phyloP scores from a whole-genome alignment of 2,888 invertebrate genomes.

The Orthosia incerta region DNA sequence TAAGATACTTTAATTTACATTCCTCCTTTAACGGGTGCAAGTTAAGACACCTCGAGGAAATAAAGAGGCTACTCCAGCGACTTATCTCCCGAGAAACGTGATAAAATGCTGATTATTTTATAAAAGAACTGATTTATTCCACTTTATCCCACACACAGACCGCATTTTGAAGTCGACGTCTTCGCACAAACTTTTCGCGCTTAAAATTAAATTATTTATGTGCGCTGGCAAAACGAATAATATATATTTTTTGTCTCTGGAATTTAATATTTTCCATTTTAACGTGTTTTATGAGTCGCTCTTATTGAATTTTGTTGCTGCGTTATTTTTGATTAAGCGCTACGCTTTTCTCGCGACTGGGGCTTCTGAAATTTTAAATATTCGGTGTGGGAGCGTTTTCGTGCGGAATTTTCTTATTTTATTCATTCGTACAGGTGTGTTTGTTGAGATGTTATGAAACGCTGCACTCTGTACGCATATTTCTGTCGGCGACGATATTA shows the following conservation, averaged over 20 bases:
- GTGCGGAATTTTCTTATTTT: constrained; percentile 69
- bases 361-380: constrained; percentile 79
- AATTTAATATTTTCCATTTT: constrained; percentile 89
- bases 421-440: constrained; percentile 65
- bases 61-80: constrained; percentile 54
- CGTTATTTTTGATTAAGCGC: constrained; percentile 86
- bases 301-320: constrained; percentile 85
- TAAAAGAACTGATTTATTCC: constrained; percentile 73
- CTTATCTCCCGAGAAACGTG: constrained; percentile 48
- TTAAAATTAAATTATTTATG: constrained; percentile 84
- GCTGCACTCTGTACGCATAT: constrained; percentile 51
- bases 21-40: constrained; percentile 51
- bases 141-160: constrained; percentile 62
- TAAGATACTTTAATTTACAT: constrained; percentile 53
- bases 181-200: constrained; percentile 70
- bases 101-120: constrained; percentile 67
- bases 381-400: constrained; percentile 69
- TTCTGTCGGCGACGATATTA: constrained; percentile 39
- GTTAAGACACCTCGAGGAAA: constrained; percentile 52
- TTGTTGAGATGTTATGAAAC: constrained; percentile 61
- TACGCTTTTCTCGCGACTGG: constrained; percentile 61
- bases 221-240: constrained; percentile 75
- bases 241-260: constrained; percentile 84
- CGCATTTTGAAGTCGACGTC: constrained; percentile 60
- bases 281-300: constrained; percentile 83